Percentiles rank a stretch among this genome's conserved stretches.
Conservation (phyloP, 2,113 vertebrate genomes). For the Platichthys flesus region DNA sequence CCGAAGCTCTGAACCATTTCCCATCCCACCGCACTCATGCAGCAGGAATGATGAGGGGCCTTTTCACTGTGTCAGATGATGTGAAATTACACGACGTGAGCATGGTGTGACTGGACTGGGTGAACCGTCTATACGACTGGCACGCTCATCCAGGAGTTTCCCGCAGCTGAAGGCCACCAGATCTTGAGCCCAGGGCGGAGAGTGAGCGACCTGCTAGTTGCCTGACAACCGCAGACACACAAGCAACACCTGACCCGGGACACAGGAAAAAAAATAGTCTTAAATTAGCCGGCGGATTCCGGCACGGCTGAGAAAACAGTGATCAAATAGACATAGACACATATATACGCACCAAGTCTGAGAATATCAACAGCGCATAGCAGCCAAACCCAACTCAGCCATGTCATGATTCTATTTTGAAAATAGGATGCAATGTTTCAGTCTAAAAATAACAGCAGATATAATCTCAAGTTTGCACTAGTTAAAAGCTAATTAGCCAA, state of each 20-base stretch:
- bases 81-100: constrained; percentile 16
- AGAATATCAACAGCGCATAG: constrained; percentile 49
- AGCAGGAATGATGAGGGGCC: not conserved
- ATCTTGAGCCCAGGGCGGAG: constrained; percentile 23
- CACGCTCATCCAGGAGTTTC: constrained; percentile 46
- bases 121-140: constrained; percentile 20
- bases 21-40: not conserved
- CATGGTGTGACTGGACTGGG: constrained; percentile 20
- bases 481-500: not conserved
- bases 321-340: constrained; percentile 39
- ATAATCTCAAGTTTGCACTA: no score
- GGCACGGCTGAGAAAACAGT: constrained; percentile 39
- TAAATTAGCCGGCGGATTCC: constrained; percentile 59
- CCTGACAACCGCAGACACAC: constrained; percentile 48
- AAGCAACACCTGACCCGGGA: constrained; percentile 29
- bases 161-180: not conserved
- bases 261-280: constrained; percentile 51
- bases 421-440: constrained; percentile 2
- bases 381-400: constrained; percentile 17
- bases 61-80: constrained; percentile 1
- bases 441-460: constrained; percentile 5
- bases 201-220: constrained; percentile 29
- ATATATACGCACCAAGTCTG: constrained; percentile 13
- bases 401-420: constrained; percentile 13
- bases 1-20: not conserved